Base-by-base conservation (phyloP, 2,797 vertebrate species). In the Amphiprion clarkii region DNA sequence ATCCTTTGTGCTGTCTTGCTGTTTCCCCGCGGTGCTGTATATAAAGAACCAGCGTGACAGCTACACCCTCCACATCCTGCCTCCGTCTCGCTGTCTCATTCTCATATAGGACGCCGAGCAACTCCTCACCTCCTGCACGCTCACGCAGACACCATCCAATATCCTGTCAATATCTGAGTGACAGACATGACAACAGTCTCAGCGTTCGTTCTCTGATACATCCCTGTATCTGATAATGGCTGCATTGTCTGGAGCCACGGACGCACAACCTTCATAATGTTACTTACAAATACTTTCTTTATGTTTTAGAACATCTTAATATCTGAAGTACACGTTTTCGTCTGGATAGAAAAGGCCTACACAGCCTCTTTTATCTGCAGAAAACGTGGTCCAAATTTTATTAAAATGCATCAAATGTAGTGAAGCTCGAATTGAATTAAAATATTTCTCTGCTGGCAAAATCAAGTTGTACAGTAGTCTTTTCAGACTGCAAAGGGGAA, bases 111-210 rank as follows among this genome's bases (percentile, higher is more conserved):
- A 57, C 39, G 6, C 36, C 10, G 55, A 78, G 53, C 55, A 76
- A 53, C 31, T 13, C 55, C 53, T 72, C 68, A 49, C 57, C 67
- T 56, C 52, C 57, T 19, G 49, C 49, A 4, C 33, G 10, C 77
- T 46, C 54, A 14, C 23, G 48, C 58, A 66, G 31, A 65, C 48
- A 23, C 48, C 54, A 17, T 79, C 74, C 69, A 82, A 86, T 78
- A 87, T 83, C 72, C 76, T 83, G 78, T 62, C 74, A 61, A n/a
- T 17, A n/a, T 77, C 40, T 56, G 60, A 79, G 61, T 62, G 73
- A 73, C 82, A 66, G 79, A 75, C 78, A 10, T 48, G 67, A 70
- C 77, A 25, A 52, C 68, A 54, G 55, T 27, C 59, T 64, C 46
- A 9, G 40, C 66, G 62, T n/a, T 29, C 36, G 23, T 44, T 31